A percentile compares a stretch with the other conserved stretches of the same genome.
These are phyloP conservation scores for Cephonodes hylas DNA, from an alignment of 2,888 invertebrate species.

Conservation along the genomic window DNA sequence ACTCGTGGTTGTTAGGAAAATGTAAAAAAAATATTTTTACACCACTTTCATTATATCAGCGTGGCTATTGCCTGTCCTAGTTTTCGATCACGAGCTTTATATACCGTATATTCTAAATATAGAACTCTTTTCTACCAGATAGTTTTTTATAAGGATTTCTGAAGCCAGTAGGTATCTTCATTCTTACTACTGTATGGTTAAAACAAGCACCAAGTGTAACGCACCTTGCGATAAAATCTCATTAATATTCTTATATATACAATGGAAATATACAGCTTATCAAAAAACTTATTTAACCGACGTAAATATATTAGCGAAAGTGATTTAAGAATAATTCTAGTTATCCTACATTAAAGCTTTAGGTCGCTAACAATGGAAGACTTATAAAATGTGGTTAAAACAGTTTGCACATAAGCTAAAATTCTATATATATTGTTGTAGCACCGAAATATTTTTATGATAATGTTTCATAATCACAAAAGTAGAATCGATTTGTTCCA, in stretches of 20 bases:
- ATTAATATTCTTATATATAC: neutral
- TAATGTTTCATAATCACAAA: neutral
- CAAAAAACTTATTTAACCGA: neutral
- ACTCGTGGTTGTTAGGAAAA: no score
- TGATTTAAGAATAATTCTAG: slow-evolving; percentile 38
- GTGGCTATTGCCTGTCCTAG: no score
- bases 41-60: no score
- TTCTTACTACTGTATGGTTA: no score
- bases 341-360: slow-evolving; percentile 72
- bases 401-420: neutral
- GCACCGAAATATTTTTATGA: neutral
- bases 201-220: neutral
- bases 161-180: no score
- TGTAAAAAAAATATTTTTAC: no score
- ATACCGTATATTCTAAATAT: no score
- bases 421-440: neutral
- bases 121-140: no score
- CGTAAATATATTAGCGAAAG: neutral
- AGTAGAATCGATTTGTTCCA: neutral
- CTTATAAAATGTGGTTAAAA: slow-evolving; percentile 33
- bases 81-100: no score
- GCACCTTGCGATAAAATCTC: neutral
- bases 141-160: no score
- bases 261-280: neutral
- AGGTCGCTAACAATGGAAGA: slow-evolving; percentile 47